Base-by-base conservation (phyloP, 2,113 vertebrate genomes). In the Loxodonta africana region DNA sequence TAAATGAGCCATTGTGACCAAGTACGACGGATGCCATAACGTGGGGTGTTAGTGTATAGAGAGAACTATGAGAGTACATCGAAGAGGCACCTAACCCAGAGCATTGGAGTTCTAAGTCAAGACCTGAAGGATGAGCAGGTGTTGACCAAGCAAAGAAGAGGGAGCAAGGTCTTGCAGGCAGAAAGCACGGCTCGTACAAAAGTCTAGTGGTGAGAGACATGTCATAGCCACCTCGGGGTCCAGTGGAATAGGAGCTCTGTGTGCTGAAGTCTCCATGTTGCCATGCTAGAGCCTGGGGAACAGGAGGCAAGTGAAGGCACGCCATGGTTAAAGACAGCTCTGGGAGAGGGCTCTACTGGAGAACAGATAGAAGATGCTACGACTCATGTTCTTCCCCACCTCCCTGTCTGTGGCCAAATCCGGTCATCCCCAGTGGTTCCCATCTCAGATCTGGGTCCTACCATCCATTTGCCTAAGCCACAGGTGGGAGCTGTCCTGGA, bases 361-460 rank as follows among this genome's bases (percentile, higher is more conserved):
- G 41, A 30, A 77, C 67, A 46, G 0, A n/a, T 0, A 10, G 91
- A 33, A 60, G 37, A 30, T 0, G 5, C 28, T 2, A 0, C 33
- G 69, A 60, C 85, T 28, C 21, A 3, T 1, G 69, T 21, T 4
- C 44, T 41, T 46, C 69, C 28, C 63, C 6, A 1, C 57, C 23
- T 53, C 15, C 33, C 65, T 3, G 12, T 28, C 2, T 60, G 9
- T 51, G 37, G 21, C 41, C 62, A 26, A 65, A 60, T 0, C 82
- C 2, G 5, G 37, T 21, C 17, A 18, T 26, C 44, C 37, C 25
- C 28, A 37, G 53, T 3, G 21, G 30, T 25, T 60, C 67, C 48
- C 28, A 37, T 25, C 84, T 46, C 82, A 20, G 76, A 1, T 8
- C 41, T 10, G 41, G 67, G 74, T 1, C 26, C 26, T 26, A 4